Conservation (phyloP, 2,797 vertebrate genomes). For the Tympanoctomys barrerae region DNA sequence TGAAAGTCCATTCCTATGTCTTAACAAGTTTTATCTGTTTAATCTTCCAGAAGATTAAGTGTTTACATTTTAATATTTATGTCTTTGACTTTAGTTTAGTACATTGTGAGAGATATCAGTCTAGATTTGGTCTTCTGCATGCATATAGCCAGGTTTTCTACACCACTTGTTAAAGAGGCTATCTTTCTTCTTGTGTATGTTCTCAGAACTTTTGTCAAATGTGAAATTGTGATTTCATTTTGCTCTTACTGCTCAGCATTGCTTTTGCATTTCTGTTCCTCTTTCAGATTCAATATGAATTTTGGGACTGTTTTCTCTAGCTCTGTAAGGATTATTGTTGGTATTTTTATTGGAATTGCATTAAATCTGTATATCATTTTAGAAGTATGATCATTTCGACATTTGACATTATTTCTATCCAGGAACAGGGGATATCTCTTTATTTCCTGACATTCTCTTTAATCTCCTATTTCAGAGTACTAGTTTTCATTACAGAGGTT, state of each 20-base stretch:
- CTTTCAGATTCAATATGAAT: neutral
- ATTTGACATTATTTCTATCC: neutral
- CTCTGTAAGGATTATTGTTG: neutral
- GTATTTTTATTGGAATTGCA: neutral
- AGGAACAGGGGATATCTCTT: too few species aligned
- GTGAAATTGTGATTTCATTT: neutral
- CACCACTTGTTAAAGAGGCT: neutral
- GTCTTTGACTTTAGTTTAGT: neutral
- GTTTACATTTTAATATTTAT: neutral
- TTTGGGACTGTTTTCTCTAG: neutral
- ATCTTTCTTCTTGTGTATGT: neutral
- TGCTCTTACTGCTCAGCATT: neutral
- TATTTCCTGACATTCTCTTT: neutral
- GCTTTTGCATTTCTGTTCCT: neutral
- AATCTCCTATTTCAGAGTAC: neutral
- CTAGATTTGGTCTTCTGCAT: neutral
- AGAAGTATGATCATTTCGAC: neutral
- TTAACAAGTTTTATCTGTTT: neutral
- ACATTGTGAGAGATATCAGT: neutral
- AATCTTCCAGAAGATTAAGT: neutral
- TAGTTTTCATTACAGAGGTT: neutral
- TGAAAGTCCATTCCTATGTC: neutral
- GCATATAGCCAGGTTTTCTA: neutral
- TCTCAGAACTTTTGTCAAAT: neutral
- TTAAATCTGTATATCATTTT: neutral